Percentiles rank a stretch among this genome's conserved stretches.
Conservation (phyloP, 2,797 vertebrate genomes). For the Anguilla pacifica region DNA sequence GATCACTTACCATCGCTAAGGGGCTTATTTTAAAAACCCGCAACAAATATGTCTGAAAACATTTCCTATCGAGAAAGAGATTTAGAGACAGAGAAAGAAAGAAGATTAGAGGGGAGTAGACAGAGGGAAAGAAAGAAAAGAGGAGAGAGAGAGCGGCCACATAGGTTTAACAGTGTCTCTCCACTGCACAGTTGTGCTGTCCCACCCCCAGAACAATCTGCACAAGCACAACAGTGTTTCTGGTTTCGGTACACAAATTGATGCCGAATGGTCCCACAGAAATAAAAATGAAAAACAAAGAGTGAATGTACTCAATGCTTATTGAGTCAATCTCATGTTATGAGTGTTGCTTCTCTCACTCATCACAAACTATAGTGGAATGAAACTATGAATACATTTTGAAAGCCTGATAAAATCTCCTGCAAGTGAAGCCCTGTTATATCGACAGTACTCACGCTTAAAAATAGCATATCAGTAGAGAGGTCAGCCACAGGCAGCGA, state of each 20-base stretch:
- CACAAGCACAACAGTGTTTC: background rate
- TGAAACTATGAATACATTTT: background rate
- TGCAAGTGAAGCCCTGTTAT: background rate
- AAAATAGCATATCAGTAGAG: background rate
- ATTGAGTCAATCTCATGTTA: background rate
- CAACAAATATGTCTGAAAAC: background rate
- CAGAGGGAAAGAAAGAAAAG: background rate
- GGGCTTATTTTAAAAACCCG: background rate
- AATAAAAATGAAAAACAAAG: too few species aligned
- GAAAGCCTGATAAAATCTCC: background rate
- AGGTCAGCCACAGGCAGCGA: background rate
- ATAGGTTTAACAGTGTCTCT: background rate
- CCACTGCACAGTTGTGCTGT: background rate
- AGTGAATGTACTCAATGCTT: background rate
- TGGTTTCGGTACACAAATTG: background rate
- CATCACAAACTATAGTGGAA: background rate
- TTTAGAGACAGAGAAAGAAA: background rate
- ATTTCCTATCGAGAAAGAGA: background rate
- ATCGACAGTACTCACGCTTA: background rate
- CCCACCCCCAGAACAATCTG: background rate
- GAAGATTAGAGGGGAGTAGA: background rate
- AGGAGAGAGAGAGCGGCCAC: background rate
- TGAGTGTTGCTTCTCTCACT: background rate
- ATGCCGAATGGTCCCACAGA: background rate
- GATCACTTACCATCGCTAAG: background rate